These are phyloP conservation scores for Plecturocebus donacophilus DNA, from an alignment of 2,113 vertebrate genomes.

Conservation along the genomic window DNA sequence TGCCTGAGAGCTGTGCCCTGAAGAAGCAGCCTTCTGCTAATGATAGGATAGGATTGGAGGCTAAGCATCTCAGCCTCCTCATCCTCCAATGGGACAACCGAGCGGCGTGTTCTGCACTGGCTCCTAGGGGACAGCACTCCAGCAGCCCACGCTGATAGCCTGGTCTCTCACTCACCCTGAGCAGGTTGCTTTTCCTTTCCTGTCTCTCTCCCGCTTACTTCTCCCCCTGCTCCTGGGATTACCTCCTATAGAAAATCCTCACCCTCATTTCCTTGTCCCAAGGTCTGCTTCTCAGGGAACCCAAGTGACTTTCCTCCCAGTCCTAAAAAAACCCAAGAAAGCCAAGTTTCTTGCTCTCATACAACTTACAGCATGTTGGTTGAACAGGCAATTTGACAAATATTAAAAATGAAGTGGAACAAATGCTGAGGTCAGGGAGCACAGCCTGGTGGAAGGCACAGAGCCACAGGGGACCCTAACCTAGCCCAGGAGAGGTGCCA, in stretches of 20 bases:
- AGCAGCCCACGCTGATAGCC: neutral
- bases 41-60: neutral
- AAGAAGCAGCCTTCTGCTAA: neutral
- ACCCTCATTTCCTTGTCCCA: neutral
- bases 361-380: accelerated
- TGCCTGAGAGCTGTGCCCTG: neutral
- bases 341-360: neutral
- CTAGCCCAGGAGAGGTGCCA: neutral
- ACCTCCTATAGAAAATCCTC: neutral
- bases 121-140: neutral
- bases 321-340: neutral
- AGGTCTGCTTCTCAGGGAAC: neutral
- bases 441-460: neutral
- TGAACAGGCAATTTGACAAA: neutral
- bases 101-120: neutral
- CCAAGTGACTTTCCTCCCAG: neutral
- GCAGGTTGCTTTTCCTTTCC: neutral
- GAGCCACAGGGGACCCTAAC: neutral
- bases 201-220: neutral
- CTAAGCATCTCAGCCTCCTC: accelerated
- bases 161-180: neutral
- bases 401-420: neutral
- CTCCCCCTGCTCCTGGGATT: neutral
- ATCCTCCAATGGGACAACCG: neutral
- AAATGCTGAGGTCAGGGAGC: neutral